Evolutionary conservation across 2,113 vertebrate genomes (phyloP), one percentile per base, ranked within the genome.

Genomic region (Charina bottae): DNA sequence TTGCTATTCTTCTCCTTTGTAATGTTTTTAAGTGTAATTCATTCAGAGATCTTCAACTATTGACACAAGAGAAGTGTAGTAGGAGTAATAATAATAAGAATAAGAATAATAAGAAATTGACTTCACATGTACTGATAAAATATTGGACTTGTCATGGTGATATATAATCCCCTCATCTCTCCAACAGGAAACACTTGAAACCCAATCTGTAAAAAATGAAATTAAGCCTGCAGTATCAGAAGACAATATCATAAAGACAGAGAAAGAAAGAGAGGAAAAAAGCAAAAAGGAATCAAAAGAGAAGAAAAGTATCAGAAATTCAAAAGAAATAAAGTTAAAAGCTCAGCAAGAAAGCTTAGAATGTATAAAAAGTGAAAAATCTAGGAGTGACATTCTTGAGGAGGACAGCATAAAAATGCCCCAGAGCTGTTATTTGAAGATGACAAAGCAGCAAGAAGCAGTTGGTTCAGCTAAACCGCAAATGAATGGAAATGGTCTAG

Each of bases 231-330:
- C 60, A 0, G 0, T 19, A 1, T n/a, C 56, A 86, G 93, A 92
- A 92, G 93, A 94, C 53, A 92, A 92, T 21, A 93, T 94, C 88
- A 33, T 86, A 92, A 8, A 58, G 8, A 89, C 87, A 46, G 90
- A 94, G 89, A 96, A 95, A 55, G 21, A 1, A 2, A 95, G 97
- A 90, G 97, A 93, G 62, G 98, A 98, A 95, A 98, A 98, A 93
- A 98, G 91, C 88, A 99, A 99, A 92, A 97, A 96, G 42, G 98
- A 99, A 90, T 96, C 96, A 85, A 98, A 99, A 96, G 98, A 98
- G 12, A 96, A 98, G 68, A 97, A 98, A 95, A 98, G 98, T 92
- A 98, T 96, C 26, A 97, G 94, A n/a, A 97, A 98, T 93, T 95
- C 96, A 91, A 98, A 98, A 90, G 95, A 97, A 28, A 53, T 92